A percentile compares a stretch with the other conserved stretches of the same genome.
Conservation (phyloP, 2,888 invertebrate species). For the Girardia tigrina region DNA sequence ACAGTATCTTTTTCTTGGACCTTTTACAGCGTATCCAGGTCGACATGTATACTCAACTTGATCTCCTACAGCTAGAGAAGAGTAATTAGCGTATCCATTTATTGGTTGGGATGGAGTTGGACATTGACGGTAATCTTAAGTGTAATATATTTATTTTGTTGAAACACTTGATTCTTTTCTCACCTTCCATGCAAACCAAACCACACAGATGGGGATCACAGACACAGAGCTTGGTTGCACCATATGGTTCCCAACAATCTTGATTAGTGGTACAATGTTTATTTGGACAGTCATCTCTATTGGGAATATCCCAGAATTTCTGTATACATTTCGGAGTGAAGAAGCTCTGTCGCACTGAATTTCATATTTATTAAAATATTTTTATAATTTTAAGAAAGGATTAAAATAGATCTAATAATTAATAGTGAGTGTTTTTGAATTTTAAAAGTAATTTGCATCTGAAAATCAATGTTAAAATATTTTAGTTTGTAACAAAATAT, state of each 20-base stretch:
- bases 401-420: no score
- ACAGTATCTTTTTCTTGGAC: slow-evolving; percentile 21
- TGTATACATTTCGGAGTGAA: neutral
- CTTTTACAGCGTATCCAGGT: slow-evolving; percentile 29
- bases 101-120: neutral
- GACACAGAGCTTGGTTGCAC: slow-evolving; percentile 18
- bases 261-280: neutral
- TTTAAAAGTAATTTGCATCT: no score
- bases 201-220: slow-evolving; percentile 33
- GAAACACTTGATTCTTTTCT: neutral
- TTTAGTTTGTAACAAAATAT: no score
- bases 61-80: neutral
- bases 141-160: neutral
- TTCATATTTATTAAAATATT: no score
- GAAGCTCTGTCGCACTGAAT: no score
- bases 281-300: neutral
- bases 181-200: slow-evolving; percentile 30
- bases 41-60: neutral
- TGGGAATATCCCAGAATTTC: neutral
- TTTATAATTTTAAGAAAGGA: no score
- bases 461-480: no score
- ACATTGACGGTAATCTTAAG: neutral
- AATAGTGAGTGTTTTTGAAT: no score
- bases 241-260: slow-evolving; percentile 29
- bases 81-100: slow-evolving; percentile 14